A percentile compares a stretch with the other conserved stretches of the same genome.
phyloP scores from a whole-genome alignment of 1,140 invertebrate genomes.

The Macrobrachium nipponense region DNA sequence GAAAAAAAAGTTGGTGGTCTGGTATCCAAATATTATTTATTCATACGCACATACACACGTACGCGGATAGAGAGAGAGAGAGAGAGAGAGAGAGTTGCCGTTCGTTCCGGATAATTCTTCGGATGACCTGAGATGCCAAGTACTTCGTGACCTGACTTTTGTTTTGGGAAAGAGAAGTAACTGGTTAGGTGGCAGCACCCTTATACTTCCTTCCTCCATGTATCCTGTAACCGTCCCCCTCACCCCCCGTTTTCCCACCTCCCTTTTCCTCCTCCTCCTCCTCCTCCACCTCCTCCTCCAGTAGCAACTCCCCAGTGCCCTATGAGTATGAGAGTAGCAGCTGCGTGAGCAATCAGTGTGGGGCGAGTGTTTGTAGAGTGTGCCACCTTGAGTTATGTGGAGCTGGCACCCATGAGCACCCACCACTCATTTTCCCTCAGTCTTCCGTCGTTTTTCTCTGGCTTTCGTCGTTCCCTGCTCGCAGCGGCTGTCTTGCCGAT shows the following conservation, averaged over 20 bases:
- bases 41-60: background rate
- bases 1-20: too few relatives aligned
- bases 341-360: conserved; percentile 46
- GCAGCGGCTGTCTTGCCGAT: too few relatives aligned
- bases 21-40: background rate
- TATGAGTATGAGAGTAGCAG: conserved; percentile 23
- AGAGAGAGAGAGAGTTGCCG: background rate
- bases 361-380: conserved; percentile 51
- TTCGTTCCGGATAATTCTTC: background rate
- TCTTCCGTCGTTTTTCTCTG: conserved; percentile 6
- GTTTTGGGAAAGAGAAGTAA: too few relatives aligned
- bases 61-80: background rate
- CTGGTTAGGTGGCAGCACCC: too few relatives aligned
- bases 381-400: conserved; percentile 49
- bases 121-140: background rate
- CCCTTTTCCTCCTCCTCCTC: background rate
- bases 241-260: background rate
- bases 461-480: too few relatives aligned
- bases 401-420: conserved; percentile 36
- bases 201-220: background rate
- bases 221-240: background rate
- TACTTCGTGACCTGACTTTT: too few relatives aligned
- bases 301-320: too few relatives aligned
- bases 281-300: background rate
- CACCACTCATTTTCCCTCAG: background rate